These are phyloP conservation scores for Poeciliopsis presidionis DNA, from an alignment of 2,797 vertebrate genomes.

Conservation along the genomic window DNA sequence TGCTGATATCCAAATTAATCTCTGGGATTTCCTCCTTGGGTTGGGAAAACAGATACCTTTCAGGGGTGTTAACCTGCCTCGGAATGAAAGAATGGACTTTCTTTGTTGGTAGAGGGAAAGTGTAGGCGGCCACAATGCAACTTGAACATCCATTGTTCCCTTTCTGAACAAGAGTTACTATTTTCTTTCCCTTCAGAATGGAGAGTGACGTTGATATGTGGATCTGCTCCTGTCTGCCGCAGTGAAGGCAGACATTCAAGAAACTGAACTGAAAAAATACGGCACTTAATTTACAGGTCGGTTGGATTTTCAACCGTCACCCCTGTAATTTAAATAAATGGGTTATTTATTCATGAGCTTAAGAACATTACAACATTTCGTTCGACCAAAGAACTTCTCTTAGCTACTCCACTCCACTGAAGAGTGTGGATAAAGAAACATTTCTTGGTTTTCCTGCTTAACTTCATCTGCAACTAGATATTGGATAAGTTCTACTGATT, in stretches of 20 bases:
- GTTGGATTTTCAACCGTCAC: background rate
- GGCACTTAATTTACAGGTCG: background rate
- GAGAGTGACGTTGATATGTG: background rate
- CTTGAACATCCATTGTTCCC: constrained; percentile 1
- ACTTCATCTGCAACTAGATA: background rate
- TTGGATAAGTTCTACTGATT: background rate
- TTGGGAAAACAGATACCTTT: background rate
- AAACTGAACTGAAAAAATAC: background rate
- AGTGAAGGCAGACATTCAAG: background rate
- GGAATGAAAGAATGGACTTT: background rate
- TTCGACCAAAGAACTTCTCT: background rate
- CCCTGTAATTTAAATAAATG: background rate
- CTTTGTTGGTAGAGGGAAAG: background rate
- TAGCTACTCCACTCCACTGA: background rate
- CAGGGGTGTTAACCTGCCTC: background rate
- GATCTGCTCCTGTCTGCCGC: background rate
- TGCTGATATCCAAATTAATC: background rate
- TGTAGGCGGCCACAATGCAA: background rate
- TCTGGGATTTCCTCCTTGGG: background rate
- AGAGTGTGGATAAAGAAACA: background rate
- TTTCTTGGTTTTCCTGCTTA: background rate
- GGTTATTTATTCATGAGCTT: background rate
- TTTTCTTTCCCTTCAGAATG: background rate
- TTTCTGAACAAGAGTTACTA: background rate
- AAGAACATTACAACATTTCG: background rate